phyloP scores from a whole-genome alignment of 2,797 vertebrate genomes.

The Gambusia yucatana region DNA sequence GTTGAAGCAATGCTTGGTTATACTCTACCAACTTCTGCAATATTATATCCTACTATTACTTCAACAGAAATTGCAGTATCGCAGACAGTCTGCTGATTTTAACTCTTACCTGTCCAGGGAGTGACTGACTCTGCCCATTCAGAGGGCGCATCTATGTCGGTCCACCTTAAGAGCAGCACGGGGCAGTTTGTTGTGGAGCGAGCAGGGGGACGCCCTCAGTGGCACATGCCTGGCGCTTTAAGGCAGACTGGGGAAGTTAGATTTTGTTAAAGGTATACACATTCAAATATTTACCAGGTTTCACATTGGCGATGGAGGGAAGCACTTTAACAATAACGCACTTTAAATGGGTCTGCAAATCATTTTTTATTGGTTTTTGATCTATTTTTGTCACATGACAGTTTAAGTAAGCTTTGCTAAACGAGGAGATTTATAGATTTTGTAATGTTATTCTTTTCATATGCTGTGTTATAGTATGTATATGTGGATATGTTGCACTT shows the following conservation, averaged over 20 bases:
- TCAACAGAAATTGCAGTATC: conserved; percentile 46
- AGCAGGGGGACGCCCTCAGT: conserved; percentile 82
- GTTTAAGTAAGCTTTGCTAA: not conserved
- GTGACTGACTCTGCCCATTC: conserved; percentile 39
- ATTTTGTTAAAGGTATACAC: conserved; percentile 81
- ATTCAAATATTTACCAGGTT: conserved; percentile 38
- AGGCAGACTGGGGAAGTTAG: conserved; percentile 85
- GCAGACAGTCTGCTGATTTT: conserved; percentile 77
- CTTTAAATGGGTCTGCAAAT: not conserved
- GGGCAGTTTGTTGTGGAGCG: conserved; percentile 81
- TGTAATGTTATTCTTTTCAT: not conserved
- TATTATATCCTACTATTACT: conserved; percentile 5
- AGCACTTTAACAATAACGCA: not conserved
- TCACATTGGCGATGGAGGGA: not conserved
- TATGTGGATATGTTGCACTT: not conserved
- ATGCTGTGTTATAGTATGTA: not conserved
- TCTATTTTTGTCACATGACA: not conserved
- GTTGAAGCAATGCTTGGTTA: not conserved
- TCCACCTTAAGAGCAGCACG: conserved; percentile 85
- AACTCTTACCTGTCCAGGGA: conserved; percentile 74
- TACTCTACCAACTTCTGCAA: not conserved
- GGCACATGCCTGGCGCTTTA: conserved; percentile 86
- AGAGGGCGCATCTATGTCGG: conserved; percentile 63
- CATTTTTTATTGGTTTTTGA: not conserved
- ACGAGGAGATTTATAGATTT: not conserved